Conservation (phyloP, 2,797 vertebrate species). For the Phylloscopus collybita region DNA sequence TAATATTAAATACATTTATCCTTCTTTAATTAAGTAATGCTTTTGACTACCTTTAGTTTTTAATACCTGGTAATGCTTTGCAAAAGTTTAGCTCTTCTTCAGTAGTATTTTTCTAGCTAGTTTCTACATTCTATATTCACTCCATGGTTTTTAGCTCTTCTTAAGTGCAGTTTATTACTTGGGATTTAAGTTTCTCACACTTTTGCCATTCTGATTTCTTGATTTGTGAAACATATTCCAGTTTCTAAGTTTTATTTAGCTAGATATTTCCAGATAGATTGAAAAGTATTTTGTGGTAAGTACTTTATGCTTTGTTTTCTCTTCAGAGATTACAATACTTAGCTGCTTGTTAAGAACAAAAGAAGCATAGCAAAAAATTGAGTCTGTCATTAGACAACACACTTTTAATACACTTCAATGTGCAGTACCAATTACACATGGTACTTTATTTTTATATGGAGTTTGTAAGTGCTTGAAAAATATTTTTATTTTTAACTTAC, state of each 20-base stretch:
- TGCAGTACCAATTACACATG: not conserved
- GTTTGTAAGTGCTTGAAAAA: not conserved
- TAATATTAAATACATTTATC: not conserved
- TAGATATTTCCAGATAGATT: not conserved
- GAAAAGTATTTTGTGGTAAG: not conserved
- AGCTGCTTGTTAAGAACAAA: not conserved
- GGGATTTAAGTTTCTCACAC: not conserved
- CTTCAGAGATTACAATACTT: not conserved
- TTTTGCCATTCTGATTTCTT: not conserved
- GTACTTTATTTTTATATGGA: not conserved
- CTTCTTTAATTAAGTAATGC: not conserved
- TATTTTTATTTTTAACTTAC: not conserved
- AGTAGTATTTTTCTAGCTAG: not conserved
- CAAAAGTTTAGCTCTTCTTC: not conserved
- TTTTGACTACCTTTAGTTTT: not conserved
- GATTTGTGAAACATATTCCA: not conserved
- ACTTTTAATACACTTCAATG: not conserved
- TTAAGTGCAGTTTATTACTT: not conserved
- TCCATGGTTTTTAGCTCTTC: not conserved
- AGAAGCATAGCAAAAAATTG: not conserved
- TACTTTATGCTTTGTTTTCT: not conserved
- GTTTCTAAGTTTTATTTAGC: not conserved
- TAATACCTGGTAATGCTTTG: fast-evolving
- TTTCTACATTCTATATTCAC: not conserved
- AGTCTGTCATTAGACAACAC: not conserved